A percentile compares a stretch with the other conserved stretches of the same genome.
These are phyloP conservation scores for Tetranychus truncatus DNA, from an alignment of 2,888 invertebrate species.

Conservation along the genomic window DNA sequence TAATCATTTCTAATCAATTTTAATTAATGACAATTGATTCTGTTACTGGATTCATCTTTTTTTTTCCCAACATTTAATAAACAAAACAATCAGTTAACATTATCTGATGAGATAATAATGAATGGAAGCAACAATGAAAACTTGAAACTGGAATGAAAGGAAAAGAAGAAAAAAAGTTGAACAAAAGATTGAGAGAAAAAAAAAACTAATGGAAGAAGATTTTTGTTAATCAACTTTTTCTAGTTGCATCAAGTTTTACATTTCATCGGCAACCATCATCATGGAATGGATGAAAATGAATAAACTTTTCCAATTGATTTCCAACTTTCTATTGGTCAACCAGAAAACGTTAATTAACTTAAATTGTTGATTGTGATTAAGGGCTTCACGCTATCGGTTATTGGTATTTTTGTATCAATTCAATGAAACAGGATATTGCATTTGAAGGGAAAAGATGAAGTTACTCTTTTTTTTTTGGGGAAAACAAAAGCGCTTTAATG, in stretches of 20 bases:
- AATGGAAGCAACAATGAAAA: neutral
- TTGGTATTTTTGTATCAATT: neutral
- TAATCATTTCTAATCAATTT: neutral
- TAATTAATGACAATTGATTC: neutral
- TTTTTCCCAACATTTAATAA: too few species aligned
- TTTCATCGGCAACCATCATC: neutral
- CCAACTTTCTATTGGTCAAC: neutral
- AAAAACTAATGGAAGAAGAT: neutral
- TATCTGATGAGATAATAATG: neutral
- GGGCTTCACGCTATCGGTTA: neutral
- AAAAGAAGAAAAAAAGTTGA: too few species aligned
- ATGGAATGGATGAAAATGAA: neutral
- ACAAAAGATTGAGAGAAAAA: neutral
- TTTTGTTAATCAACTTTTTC: neutral
- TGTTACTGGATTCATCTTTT: too few species aligned
- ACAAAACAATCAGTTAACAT: too few species aligned
- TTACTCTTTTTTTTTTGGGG: neutral
- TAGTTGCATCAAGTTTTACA: neutral
- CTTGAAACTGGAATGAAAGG: neutral
- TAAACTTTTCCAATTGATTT: neutral
- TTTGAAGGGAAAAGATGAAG: neutral
- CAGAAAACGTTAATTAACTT: neutral
- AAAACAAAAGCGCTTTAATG: neutral
- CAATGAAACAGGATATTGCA: neutral
- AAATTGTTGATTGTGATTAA: neutral